Evolutionary conservation across 2,113 vertebrate genomes (phyloP).

Genomic region (Vimba vimba): DNA sequence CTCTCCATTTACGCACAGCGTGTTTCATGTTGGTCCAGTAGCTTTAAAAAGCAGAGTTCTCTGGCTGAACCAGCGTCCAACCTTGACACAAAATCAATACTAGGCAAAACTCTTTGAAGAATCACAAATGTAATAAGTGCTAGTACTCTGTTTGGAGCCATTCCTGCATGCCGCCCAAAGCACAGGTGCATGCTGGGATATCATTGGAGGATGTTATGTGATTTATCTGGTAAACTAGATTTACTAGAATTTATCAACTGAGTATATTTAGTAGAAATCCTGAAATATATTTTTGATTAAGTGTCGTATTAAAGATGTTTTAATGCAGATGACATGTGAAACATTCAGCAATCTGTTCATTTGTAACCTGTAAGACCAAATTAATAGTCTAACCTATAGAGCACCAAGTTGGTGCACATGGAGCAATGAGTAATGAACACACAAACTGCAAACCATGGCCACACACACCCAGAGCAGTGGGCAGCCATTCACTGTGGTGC

Average conservation of each 20-base stretch:
- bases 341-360: neutral
- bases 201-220: conserved; percentile 25
- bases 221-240: conserved; percentile 38
- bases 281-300: neutral
- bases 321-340: neutral
- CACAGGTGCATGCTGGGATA: conserved; percentile 53
- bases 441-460: no score
- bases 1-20: conserved; percentile 74
- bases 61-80: conserved; percentile 80
- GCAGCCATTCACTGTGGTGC: no score
- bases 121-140: conserved; percentile 84
- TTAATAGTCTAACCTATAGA: no score
- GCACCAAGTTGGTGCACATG: no score
- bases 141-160: conserved; percentile 67
- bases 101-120: conserved; percentile 85
- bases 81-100: conserved; percentile 86
- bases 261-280: neutral
- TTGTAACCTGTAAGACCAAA: no score
- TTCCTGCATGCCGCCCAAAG: conserved; percentile 54
- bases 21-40: conserved; percentile 77
- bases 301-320: neutral
- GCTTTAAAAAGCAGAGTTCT: conserved; percentile 80
- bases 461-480: no score
- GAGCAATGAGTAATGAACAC: no score
- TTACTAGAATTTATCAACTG: neutral